phyloP scores from a whole-genome alignment of 1,140 invertebrate genomes.

The Drosophila bocqueti region DNA sequence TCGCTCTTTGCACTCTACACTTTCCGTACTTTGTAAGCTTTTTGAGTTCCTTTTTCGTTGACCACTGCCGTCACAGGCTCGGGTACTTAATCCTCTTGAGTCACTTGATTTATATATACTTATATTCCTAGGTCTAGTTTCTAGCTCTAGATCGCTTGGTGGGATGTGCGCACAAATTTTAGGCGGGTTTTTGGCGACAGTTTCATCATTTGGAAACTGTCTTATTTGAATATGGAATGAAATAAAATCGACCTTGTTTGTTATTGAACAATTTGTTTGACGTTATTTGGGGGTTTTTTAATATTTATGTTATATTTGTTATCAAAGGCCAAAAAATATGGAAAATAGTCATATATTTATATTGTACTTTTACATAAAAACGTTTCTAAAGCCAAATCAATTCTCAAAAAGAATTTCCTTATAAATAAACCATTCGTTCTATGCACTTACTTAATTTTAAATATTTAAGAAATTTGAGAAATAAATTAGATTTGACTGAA shows the following conservation, averaged over 20 bases:
- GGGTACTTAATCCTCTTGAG: conserved; percentile 46
- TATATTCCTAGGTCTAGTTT: conserved; percentile 5
- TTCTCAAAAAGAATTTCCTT: too few species aligned
- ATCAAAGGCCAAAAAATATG: too few species aligned
- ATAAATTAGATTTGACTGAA: not conserved
- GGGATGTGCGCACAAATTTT: conserved; percentile 38
- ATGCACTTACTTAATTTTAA: not conserved
- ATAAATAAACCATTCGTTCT: not conserved
- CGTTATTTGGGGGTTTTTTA: not conserved
- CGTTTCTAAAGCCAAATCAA: too few species aligned
- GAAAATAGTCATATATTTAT: too few species aligned
- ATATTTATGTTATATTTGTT: too few species aligned
- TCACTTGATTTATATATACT: conserved; percentile 22
- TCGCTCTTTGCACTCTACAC: conserved; percentile 16
- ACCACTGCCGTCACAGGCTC: conserved; percentile 39
- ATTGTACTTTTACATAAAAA: too few species aligned
- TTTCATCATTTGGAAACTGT: conserved; percentile 43
- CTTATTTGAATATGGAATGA: conserved; percentile 33
- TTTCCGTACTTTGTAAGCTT: conserved; percentile 41
- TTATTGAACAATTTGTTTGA: conserved; percentile 42
- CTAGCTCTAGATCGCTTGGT: conserved; percentile 12
- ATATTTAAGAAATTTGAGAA: not conserved
- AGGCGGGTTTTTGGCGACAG: conserved; percentile 25
- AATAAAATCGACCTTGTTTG: conserved; percentile 72
- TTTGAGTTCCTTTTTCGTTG: conserved; percentile 53